Evolutionary conservation across 2,113 vertebrate species (phyloP).

Genomic region (Scophthalmus maximus): DNA sequence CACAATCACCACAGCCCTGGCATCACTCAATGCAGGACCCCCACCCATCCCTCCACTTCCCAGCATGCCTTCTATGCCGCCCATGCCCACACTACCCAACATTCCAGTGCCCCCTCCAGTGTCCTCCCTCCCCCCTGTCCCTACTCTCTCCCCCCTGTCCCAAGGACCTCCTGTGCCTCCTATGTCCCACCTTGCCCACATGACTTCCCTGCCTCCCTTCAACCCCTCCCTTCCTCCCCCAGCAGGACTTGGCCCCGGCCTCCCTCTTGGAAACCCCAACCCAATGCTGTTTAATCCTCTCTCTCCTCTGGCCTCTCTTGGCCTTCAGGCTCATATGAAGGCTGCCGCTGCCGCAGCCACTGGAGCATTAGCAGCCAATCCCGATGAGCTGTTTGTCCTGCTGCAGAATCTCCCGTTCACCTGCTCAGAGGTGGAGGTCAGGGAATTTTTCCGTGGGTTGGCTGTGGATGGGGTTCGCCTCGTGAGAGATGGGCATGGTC

Average conservation of each 20-base stretch:
- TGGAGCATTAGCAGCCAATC: constrained; percentile 69
- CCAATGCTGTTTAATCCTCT: constrained; percentile 94
- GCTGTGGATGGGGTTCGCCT: constrained; percentile 90
- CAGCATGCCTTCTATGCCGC: constrained; percentile 91
- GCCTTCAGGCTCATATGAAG: constrained; percentile 92
- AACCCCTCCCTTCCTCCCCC: constrained; percentile 91
- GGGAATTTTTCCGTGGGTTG: constrained; percentile 95
- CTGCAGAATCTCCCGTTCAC: constrained; percentile 95
- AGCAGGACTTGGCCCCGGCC: constrained; percentile 87
- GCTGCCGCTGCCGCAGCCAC: constrained; percentile 81
- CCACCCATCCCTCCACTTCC: constrained; percentile 94
- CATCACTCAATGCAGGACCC: constrained; percentile 89
- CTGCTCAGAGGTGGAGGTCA: constrained; percentile 91
- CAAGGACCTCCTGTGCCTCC: constrained; percentile 92
- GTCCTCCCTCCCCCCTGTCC: constrained; percentile 91
- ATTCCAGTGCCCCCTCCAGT: constrained; percentile 94
- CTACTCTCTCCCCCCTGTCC: constrained; percentile 89
- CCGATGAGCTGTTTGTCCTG: constrained; percentile 92
- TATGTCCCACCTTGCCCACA: constrained; percentile 91
- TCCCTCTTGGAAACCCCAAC: constrained; percentile 89
- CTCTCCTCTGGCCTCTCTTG: constrained; percentile 90
- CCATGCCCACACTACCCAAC: constrained; percentile 92
- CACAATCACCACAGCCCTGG: constrained; percentile 84
- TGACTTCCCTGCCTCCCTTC: constrained; percentile 92
- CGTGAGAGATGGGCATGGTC: constrained; percentile 91